Evolutionary conservation across 2,888 invertebrate genomes (phyloP), one percentile per base, ranked within the genome.

Genomic region (Dexiosoma caninum): DNA sequence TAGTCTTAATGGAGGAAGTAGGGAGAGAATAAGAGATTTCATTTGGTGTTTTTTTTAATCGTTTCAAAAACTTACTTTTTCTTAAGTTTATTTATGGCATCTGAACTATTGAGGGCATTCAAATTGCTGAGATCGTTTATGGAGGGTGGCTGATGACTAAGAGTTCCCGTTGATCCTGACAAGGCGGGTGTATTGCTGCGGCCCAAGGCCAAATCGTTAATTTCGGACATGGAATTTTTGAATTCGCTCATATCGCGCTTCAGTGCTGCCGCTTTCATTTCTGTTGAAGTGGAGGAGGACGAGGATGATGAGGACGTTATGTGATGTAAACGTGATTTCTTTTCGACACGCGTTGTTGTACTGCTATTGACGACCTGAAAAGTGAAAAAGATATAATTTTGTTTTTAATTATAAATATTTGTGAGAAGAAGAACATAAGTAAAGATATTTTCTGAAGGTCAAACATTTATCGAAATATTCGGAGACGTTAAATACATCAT

Each of bases 151-250:
- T 85, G 84, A 70, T 84, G 83, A 78, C 83, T 76, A 9, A 81
- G 81, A 9, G 81, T 82, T 1, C 83, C 84, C 23, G 81, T 81
- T 53, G 81, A 51, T 64, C 69, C 51, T 67, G 72, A 80, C 70
- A 83, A 76, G 81, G 82, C 59, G 76, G 77, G 70, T 69, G 80
- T 62, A 35, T 82, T 77, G 35, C 49, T 81, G n/a, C 88, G 86
- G 66, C 88, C 87, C 84, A 87, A 84, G 64, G 89, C 88, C 84
- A 95, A 91, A 86, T 94, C 95, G 91, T 95, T 96, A 94, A 96
- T 96, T 91, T 96, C 96, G 81, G 95, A 94, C 90, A 96, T 95
- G 87, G 95, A 95, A 88, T 94, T 95, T 90, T 96, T 94, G 67
- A 90, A 89, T 83, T 90, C 90, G 82, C 84, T 89, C 83, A 96